phyloP scores from a whole-genome alignment of 2,888 invertebrate genomes.

The Isoperla grammatica region DNA sequence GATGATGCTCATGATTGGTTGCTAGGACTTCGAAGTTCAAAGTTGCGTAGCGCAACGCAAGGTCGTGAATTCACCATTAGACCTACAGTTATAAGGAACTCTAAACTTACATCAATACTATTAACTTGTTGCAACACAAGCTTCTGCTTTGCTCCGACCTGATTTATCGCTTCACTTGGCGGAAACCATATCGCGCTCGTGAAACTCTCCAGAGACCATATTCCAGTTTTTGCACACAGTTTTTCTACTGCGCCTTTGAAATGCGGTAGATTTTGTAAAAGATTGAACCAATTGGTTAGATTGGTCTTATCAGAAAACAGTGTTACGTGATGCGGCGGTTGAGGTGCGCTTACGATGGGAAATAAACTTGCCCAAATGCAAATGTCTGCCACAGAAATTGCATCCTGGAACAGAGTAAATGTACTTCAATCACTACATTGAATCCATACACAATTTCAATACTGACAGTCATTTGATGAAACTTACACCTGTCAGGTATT shows the following conservation, averaged over 20 bases:
- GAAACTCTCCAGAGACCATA: constrained; percentile 9
- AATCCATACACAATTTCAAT: constrained; percentile 14
- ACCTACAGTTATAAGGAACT: too few relatives aligned
- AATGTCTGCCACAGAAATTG: constrained; percentile 62
- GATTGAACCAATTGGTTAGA: constrained; percentile 57
- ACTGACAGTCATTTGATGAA: not conserved
- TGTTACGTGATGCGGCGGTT: constrained; percentile 51
- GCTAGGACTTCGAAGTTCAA: too few relatives aligned
- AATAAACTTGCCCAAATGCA: constrained; percentile 68
- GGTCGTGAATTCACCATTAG: too few relatives aligned
- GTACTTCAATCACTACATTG: not conserved
- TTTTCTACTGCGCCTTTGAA: constrained; percentile 46
- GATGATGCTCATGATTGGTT: too few relatives aligned
- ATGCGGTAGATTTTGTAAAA: constrained; percentile 50
- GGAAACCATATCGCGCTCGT: constrained; percentile 21
- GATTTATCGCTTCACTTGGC: not conserved
- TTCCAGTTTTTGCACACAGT: constrained; percentile 19
- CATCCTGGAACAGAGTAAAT: constrained; percentile 46
- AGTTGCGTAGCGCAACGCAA: too few relatives aligned
- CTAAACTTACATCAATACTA: constrained; percentile 21
- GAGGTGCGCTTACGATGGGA: constrained; percentile 55
- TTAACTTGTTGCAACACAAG: not conserved
- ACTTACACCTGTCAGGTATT: constrained; percentile 57
- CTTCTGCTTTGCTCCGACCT: not conserved
- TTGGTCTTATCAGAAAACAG: constrained; percentile 51